Evolutionary conservation across 2,113 vertebrate genomes (phyloP), one percentile per base, ranked within the genome.

Genomic region (Eptatretus burgeri): DNA sequence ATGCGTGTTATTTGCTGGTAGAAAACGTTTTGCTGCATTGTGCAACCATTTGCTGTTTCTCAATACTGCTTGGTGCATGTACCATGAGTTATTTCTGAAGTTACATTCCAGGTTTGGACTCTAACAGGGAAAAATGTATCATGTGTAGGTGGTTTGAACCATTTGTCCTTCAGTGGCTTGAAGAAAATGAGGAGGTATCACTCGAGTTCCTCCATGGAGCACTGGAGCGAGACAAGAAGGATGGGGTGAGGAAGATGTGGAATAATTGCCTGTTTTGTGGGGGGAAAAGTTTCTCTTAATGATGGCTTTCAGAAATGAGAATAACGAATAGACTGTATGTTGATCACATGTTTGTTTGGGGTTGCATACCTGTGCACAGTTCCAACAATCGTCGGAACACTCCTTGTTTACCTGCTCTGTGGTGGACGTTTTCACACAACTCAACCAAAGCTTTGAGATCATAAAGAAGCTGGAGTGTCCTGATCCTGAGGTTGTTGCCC

Each of bases 401-500:
- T 87, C 89, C 0, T 80, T 98, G 13, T 98, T 98, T 76, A 95
- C 91, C 67, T 98, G 91, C 72, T 98, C 91, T 0, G 91, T 98
- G 71, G 91, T 98, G 72, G 91, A 98, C 0, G 91, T 98, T 66
- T 98, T 98, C 73, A 94, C 91, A 49, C 91, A 98, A 72, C 85
- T 98, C 70, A 98, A 98, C 73, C 91, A 98, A 78, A 98, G 91
- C 74, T 98, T 98, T 1, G 91, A 98, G 73, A 98, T 98, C 73
- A 88, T 98, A 74, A 84, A 94, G 72, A 98, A 98, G 68, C 72
- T 98, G 0, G 91, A 98, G 73, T 96, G 89, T 65, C 91, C 91
- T 0, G 91, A 98, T 67, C 91, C 91, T 1, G 84, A 88, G 74
- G 95, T 98, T 0, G 86, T 96, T 5, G 89, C 88, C 14, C 85